phyloP scores from a whole-genome alignment of 2,113 vertebrate genomes.

The Chinchilla lanigera region DNA sequence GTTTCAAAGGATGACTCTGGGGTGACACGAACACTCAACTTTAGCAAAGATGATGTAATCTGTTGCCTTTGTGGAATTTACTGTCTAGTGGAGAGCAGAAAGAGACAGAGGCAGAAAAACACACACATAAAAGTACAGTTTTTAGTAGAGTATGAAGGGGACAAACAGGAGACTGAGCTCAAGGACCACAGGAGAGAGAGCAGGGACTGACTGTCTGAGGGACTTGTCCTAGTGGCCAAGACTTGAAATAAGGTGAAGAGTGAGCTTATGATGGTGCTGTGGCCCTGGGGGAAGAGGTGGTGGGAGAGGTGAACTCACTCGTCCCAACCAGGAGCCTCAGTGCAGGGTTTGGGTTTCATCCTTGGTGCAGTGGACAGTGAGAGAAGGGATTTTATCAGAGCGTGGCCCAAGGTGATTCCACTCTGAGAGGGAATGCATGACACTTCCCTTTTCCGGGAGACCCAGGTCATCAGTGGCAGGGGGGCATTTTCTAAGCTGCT shows the following conservation, averaged over 20 bases:
- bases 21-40: not conserved
- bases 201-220: not conserved
- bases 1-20: not conserved
- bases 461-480: not conserved
- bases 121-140: not conserved
- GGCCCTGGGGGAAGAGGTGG: rapidly evolving
- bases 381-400: not conserved
- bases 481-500: not conserved
- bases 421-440: not conserved
- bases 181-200: not conserved
- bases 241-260: not conserved
- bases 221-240: too few relatives aligned
- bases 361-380: not conserved
- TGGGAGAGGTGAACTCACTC: too few relatives aligned
- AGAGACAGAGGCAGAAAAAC: not conserved
- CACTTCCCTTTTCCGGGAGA: not conserved
- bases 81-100: not conserved
- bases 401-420: rapidly evolving
- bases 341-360: too few relatives aligned
- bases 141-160: not conserved
- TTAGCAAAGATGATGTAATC: not conserved
- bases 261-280: not conserved
- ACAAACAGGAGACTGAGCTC: not conserved
- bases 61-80: not conserved
- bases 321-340: rapidly evolving